Base-by-base conservation (phyloP, 2,113 vertebrate species). In the Herpailurus yagouaroundi region DNA sequence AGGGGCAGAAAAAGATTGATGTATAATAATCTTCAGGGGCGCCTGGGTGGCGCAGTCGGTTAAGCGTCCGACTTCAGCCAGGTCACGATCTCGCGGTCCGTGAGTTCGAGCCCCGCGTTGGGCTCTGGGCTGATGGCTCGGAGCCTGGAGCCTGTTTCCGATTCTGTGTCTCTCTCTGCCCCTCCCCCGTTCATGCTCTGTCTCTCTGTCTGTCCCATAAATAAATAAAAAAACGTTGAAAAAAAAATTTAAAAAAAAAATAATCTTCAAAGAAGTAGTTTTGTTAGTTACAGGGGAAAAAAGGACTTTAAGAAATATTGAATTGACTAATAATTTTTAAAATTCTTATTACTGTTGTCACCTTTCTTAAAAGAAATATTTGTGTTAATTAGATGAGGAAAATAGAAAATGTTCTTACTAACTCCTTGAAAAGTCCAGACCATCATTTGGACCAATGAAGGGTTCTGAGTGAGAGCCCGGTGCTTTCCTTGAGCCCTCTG, bases 401-500 rank as follows among this genome's bases (percentile, higher is more conserved):
- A 94, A 97, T 50, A 73, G 16, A 93, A 71, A 97, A 90, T 57
- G 83, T 86, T 92, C 68, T 95, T 95, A 48, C 29, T 71, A 82
- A 94, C 79, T 87, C 60, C 76, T 79, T 69, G 27, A 64, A 83
- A 96, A 12, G 68, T 33, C 38, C 82, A 91, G 57, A 79, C 94
- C 33, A 31, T 14, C 0, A 5, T 69, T 80, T 36, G 29, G 77
- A 16, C 50, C 45, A 25, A 48, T 21, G 63, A 27, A 81, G 90
- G 77, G 79, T 55, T 97, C 88, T 48, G 81, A 97, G 81, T 13
- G 8, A n/a, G 90, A 88, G 57, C 64, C 29, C 80, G 69, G 41
- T 36, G 81, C 76, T 96, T 97, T 87, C 97, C 97, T 69, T 63
- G 60, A 63, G 68, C 84, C 96, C 89, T 87, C 90, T 66, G 45